phyloP scores from a whole-genome alignment of 1,140 invertebrate genomes.

The Daktulosphaira vitifoliae region DNA sequence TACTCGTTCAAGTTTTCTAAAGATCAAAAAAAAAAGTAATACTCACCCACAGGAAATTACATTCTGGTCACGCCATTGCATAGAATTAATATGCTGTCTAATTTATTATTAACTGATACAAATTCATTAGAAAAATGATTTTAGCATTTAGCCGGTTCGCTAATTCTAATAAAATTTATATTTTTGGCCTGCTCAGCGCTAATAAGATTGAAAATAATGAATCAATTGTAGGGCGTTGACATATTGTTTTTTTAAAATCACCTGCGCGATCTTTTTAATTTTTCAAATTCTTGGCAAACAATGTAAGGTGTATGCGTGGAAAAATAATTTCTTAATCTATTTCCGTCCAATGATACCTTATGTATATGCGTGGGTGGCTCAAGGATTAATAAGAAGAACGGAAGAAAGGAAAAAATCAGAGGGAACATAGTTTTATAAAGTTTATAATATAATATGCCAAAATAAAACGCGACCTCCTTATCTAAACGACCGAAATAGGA shows the following conservation, averaged over 20 bases:
- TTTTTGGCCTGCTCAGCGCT: too few relatives aligned
- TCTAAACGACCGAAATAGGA: conserved; percentile 28
- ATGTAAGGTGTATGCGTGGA: not conserved
- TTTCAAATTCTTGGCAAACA: conserved; percentile 17
- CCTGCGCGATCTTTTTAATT: conserved; percentile 9
- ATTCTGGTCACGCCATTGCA: too few relatives aligned
- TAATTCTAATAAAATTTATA: too few relatives aligned
- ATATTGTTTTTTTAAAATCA: not conserved
- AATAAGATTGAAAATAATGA: not conserved
- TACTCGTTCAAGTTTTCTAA: too few relatives aligned
- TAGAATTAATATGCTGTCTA: too few relatives aligned
- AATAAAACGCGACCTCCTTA: conserved; percentile 25
- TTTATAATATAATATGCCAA: conserved; percentile 28
- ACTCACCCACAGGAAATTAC: too few relatives aligned
- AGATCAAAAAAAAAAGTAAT: too few relatives aligned
- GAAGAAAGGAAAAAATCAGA: not conserved
- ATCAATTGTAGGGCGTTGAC: conserved; percentile 9
- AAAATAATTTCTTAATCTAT: not conserved
- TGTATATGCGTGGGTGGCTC: conserved; percentile 7
- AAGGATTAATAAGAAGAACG: not conserved
- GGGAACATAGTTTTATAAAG: conserved; percentile 19
- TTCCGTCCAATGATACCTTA: conserved; percentile 19
- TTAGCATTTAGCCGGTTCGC: too few relatives aligned
- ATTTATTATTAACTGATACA: too few relatives aligned
- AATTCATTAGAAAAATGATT: too few relatives aligned